These are phyloP conservation scores for Aelia acuminata DNA, from an alignment of 2,888 invertebrate genomes.

Conservation along the genomic window DNA sequence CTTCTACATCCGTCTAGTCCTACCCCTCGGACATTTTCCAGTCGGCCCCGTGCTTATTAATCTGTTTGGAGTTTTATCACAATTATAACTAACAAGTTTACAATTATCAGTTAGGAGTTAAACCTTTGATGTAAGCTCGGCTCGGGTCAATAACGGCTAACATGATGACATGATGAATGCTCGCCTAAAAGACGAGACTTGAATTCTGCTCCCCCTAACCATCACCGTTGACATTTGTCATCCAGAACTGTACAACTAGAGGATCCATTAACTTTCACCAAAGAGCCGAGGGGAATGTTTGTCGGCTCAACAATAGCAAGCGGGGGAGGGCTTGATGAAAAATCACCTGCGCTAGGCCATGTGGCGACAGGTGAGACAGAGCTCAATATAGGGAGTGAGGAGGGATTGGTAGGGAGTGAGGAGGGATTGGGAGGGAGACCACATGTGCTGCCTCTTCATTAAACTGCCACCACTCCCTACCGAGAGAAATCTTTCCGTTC, in stretches of 20 bases:
- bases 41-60: too few species aligned
- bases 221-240: not conserved
- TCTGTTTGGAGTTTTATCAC: too few species aligned
- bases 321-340: not conserved
- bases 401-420: not conserved
- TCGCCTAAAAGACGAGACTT: not conserved
- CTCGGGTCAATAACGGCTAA: too few species aligned
- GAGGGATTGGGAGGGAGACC: not conserved
- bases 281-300: not conserved
- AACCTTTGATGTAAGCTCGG: not conserved
- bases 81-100: too few species aligned
- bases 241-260: not conserved
- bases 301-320: not conserved
- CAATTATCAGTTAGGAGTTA: too few species aligned
- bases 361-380: not conserved
- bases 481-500: not conserved
- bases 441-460: slow-evolving; percentile 29
- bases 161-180: not conserved
- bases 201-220: not conserved
- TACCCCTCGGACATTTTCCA: too few species aligned
- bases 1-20: too few species aligned
- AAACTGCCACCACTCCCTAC: not conserved
- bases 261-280: not conserved
- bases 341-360: not conserved
- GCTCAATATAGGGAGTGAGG: not conserved